Evolutionary conservation across 1,140 invertebrate genomes (phyloP), one percentile per base, ranked within the genome.

Genomic region (Sinonovacula constricta): DNA sequence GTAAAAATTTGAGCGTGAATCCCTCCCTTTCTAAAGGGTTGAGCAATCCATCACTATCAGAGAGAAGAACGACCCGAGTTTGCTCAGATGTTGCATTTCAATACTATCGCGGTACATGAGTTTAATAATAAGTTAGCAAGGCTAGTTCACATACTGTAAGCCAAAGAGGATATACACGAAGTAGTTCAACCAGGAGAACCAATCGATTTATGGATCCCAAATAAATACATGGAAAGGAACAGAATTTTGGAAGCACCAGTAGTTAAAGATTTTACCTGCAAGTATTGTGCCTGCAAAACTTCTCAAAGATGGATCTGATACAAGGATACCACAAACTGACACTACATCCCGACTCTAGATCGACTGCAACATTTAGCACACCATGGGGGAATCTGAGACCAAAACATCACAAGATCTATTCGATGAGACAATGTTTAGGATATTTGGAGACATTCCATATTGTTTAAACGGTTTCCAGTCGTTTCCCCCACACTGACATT

Each of bases 371-470:
- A 24, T 70, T 71, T 33, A 51, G 53, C 18, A 60, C 63, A 53
- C 68, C 60, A 54, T 72, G 31, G 62, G 74, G 63, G 7, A 76
- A 67, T 22, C 57, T 67, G 63, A 28, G 53, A 68, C 74, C 51
- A 15, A 77, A 12, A 26, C 39, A 54, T 30, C 49, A 67, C 3
- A 72, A 14, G 78, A 67, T 31, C 63, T 71, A 10, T 81, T 82
- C 68, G 70, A 82, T 75, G 75, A 74, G 39, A 34, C 71, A 10
- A 79, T 74, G 63, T 72, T 33, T 14, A 66, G 65, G 34, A 63
- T 75, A 62, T 80, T 75, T 80, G 62, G 78, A 3, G 63, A 68
- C 45, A 75, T 74, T 67, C 74, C 80, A 0, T 67, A 72, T 10
- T 78, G 80, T 54, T 24, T 78, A 56, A 81, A 78, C 31, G n/a